These are phyloP conservation scores for Mythimna vitellina DNA, from an alignment of 2,888 invertebrate genomes.

Conservation along the genomic window DNA sequence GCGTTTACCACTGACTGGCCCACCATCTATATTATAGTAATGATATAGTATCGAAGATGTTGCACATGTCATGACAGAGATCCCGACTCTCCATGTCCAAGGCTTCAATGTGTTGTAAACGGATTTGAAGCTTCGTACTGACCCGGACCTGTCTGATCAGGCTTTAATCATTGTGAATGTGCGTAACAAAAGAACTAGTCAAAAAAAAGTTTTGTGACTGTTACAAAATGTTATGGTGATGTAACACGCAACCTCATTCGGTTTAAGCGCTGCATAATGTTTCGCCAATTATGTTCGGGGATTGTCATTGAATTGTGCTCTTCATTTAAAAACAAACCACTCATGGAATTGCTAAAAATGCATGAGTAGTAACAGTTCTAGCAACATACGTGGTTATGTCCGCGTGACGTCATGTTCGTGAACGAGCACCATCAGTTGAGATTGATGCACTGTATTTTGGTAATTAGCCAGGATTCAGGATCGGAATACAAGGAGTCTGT, in stretches of 20 bases:
- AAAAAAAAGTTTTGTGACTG: constrained; percentile 8
- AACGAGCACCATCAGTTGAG: too few relatives aligned
- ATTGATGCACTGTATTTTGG: too few relatives aligned
- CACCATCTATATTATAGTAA: neutral
- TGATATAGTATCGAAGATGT: neutral
- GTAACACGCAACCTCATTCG: neutral
- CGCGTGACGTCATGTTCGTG: too few relatives aligned
- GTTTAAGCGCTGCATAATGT: neutral
- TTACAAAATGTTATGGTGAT: constrained; percentile 7
- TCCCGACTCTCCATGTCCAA: neutral
- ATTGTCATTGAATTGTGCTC: neutral
- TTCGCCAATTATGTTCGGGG: neutral
- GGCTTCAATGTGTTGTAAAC: neutral
- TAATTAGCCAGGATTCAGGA: too few relatives aligned
- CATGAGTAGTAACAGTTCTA: too few relatives aligned
- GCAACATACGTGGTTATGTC: too few relatives aligned
- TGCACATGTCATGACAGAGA: neutral
- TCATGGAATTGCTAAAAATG: too few relatives aligned
- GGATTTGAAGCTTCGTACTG: neutral
- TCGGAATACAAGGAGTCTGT: too few relatives aligned
- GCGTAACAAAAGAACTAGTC: constrained; percentile 12
- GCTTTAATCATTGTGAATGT: neutral
- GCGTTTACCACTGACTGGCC: too few relatives aligned
- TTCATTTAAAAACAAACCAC: neutral
- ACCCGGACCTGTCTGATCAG: constrained; percentile 20